Evolutionary conservation across 1,140 invertebrate genomes (phyloP).

Genomic region (Proctacanthus coquilletti): DNA sequence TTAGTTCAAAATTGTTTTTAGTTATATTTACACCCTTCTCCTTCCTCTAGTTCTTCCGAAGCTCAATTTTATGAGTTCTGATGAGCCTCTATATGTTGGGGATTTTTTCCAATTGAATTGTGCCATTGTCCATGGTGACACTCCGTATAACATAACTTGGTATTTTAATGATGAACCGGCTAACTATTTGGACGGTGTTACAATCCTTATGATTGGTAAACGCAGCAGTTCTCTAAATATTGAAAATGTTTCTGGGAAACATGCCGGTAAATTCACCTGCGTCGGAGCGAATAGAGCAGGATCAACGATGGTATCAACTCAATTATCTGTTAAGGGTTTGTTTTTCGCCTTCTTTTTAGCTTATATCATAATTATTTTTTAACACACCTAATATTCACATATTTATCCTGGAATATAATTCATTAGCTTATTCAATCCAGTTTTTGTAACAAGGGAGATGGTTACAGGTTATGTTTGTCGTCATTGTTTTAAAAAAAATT

Average conservation of each 20-base stretch:
- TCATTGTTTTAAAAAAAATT: too few relatives aligned
- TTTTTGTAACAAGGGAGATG: too few relatives aligned
- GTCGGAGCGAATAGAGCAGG: constrained; percentile 63
- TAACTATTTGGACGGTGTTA: constrained; percentile 18
- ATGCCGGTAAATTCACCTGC: constrained; percentile 52
- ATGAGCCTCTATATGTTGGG: constrained; percentile 59
- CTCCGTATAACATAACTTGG: constrained; percentile 61
- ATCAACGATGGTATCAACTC: constrained; percentile 35
- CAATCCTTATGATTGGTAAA: constrained; percentile 26
- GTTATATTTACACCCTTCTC: neutral
- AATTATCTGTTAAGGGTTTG: constrained; percentile 40
- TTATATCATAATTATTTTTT: constrained; percentile 1
- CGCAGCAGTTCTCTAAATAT: constrained; percentile 58
- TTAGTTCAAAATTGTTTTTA: constrained; percentile 6
- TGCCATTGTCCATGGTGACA: constrained; percentile 61
- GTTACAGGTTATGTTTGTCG: too few relatives aligned
- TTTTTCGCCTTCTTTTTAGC: too few relatives aligned
- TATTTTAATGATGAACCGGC: constrained; percentile 49
- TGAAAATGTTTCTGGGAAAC: constrained; percentile 46
- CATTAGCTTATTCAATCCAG: too few relatives aligned
- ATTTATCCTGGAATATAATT: too few relatives aligned
- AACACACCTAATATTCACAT: constrained; percentile 1
- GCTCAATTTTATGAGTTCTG: constrained; percentile 43
- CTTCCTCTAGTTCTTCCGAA: constrained; percentile 51
- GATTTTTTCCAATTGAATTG: constrained; percentile 61